Base-by-base conservation (phyloP, 1,140 invertebrate genomes). In the Gryon sp. region DNA sequence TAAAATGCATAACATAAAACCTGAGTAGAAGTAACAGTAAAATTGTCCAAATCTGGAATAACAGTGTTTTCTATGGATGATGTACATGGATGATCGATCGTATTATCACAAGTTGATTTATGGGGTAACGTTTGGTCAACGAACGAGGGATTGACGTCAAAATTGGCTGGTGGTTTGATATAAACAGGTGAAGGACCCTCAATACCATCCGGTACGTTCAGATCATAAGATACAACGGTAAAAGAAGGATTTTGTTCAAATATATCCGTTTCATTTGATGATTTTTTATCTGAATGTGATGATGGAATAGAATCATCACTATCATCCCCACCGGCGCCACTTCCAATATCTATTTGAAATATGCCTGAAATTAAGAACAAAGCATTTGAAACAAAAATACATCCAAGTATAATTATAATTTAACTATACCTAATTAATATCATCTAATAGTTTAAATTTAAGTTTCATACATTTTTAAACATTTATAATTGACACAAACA, bases 141-240 rank as follows among this genome's bases (percentile, higher is more conserved):
- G 8, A 16, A 48, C 1, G 70, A 69, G 14, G 26, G 14, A 46
- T 76, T 69, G 34, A 1, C 26, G 1, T 53, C 14, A 8, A 75
- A 78, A n/a, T 38, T 48, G 2, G 73, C 34, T 0, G 90, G 90
- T 0, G 72, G 26, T 34, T 90, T 83, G 0, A 88, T 87, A 11
- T 89, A 87, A 9, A 89, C 86, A 0, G 90, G 89, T 1, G 89
- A 68, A 0, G 90, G 90, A 6, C 91, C 91, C 78, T 92, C 91
- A 0, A 90, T 59, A n/a, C 90, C 90, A 0, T 88, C 82, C 0
- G 91, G 91, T 0, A 90, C 88, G 24, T 91, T 90, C n/a, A 92
- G 74, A 50, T 92, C 91, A 55, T 90, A 89, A 36, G 90, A 90
- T 0, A 90, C 83, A 30, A 90, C 86, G 19, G 91, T 69, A 45